Conservation (phyloP, 2,797 vertebrate genomes). For the Babyrousa celebensis region DNA sequence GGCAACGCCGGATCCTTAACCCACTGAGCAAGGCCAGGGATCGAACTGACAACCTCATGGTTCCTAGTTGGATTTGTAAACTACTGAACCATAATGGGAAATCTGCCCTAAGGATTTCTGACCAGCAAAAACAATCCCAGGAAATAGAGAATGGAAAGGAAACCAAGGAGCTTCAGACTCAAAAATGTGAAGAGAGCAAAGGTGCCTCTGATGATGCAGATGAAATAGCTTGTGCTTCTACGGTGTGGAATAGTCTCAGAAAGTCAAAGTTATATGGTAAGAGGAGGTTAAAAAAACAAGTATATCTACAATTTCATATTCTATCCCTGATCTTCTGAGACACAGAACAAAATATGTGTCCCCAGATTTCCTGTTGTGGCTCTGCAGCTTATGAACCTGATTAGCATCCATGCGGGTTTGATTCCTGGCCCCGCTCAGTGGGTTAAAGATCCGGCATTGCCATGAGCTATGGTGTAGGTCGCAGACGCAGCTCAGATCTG, state of each 20-base stretch:
- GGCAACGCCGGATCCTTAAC: no score
- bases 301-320: neutral
- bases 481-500: no score
- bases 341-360: neutral
- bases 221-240: neutral
- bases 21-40: no score
- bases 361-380: no score
- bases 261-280: neutral
- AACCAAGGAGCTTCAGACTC: neutral
- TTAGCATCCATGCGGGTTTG: no score
- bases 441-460: no score
- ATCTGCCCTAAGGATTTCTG: neutral
- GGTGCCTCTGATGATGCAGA: neutral
- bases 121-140: neutral
- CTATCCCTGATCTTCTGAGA: neutral
- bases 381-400: no score
- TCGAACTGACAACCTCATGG: no score
- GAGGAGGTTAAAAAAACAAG: neutral
- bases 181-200: neutral
- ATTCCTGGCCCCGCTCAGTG: no score
- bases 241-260: neutral
- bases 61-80: no score
- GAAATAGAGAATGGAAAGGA: neutral
- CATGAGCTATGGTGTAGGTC: no score
- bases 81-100: no score